These are phyloP conservation scores for Augochlorella aurata DNA, from an alignment of 2,888 invertebrate species.

Conservation along the genomic window DNA sequence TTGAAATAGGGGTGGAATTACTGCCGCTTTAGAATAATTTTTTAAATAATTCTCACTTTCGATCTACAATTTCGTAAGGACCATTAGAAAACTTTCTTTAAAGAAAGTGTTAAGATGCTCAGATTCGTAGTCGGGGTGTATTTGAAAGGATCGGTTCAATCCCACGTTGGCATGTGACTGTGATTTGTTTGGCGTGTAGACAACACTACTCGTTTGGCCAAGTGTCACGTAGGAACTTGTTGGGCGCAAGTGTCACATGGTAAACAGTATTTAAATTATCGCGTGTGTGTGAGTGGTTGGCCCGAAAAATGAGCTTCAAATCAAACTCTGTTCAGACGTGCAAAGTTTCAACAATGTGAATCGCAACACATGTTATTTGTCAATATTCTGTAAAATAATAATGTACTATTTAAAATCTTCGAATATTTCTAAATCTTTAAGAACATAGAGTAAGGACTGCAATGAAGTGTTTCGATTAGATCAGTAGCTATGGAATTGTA, in stretches of 20 bases:
- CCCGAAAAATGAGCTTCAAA: slow-evolving; percentile 24
- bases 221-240: slow-evolving; percentile 46
- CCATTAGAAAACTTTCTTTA: too few relatives aligned
- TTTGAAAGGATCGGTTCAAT: slow-evolving; percentile 19
- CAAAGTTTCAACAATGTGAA: background rate
- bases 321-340: background rate
- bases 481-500: too few relatives aligned
- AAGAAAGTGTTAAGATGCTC: background rate
- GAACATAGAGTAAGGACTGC: too few relatives aligned
- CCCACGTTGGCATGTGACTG: slow-evolving; percentile 29
- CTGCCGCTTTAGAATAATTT: too few relatives aligned
- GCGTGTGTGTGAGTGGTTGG: slow-evolving; percentile 15
- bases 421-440: too few relatives aligned
- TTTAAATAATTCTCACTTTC: too few relatives aligned
- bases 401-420: too few relatives aligned
- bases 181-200: slow-evolving; percentile 25
- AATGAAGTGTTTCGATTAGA: too few relatives aligned
- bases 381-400: too few relatives aligned
- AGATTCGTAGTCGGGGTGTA: slow-evolving; percentile 23
- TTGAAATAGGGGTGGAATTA: too few relatives aligned
- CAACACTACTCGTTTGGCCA: slow-evolving; percentile 44
- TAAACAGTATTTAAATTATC: slow-evolving; percentile 53
- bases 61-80: too few relatives aligned
- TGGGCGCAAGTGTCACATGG: slow-evolving; percentile 37
- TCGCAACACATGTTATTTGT: background rate